phyloP scores from a whole-genome alignment of 2,113 vertebrate species.

The Picathartes gymnocephalus region DNA sequence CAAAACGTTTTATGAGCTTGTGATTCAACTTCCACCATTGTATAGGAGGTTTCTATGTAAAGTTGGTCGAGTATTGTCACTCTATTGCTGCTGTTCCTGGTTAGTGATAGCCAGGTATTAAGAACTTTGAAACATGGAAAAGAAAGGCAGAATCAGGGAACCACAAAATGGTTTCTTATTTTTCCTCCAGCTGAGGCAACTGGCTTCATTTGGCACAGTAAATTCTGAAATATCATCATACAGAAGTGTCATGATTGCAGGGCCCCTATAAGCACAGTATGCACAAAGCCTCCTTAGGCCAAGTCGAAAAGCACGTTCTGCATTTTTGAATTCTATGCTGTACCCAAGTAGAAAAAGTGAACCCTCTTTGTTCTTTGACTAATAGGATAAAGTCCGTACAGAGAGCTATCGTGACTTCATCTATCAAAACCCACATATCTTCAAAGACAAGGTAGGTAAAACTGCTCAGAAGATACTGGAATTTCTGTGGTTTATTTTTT shows the following conservation, averaged over 20 bases:
- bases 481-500: not conserved
- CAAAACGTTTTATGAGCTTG: not conserved
- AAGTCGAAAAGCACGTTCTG: not conserved
- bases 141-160: not conserved
- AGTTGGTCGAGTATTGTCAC: not conserved
- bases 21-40: not conserved
- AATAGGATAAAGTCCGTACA: slow-evolving; percentile 90
- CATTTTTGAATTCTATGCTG: not conserved
- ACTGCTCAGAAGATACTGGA: not conserved
- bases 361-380: not conserved
- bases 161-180: not conserved
- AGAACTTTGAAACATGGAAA: not conserved
- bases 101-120: not conserved
- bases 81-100: not conserved
- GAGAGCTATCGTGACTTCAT: slow-evolving; percentile 95
- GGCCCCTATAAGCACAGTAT: not conserved
- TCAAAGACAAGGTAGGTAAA: slow-evolving; percentile 90
- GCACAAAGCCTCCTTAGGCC: not conserved
- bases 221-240: not conserved
- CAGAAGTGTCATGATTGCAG: not conserved
- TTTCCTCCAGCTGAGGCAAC: not conserved
- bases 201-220: not conserved
- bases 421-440: slow-evolving; percentile 86
- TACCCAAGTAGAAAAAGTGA: not conserved
- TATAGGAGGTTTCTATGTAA: not conserved